Percentiles rank a stretch among this genome's conserved stretches.
These are phyloP conservation scores for Thunnus maccoyii DNA, from an alignment of 2,113 vertebrate species.

Conservation along the genomic window DNA sequence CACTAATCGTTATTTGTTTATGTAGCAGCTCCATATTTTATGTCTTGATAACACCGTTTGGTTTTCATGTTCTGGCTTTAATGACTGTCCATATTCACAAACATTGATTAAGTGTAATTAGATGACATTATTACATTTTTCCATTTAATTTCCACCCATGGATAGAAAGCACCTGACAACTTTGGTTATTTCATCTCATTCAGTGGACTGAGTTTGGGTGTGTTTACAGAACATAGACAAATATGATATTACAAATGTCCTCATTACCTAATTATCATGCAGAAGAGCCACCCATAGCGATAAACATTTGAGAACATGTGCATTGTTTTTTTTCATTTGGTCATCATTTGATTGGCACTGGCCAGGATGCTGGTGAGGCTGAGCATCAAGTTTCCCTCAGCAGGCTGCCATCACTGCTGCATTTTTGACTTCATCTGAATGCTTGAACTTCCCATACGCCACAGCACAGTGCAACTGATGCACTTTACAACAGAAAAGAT, in stretches of 20 bases:
- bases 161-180: not conserved
- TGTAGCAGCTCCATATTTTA: not conserved
- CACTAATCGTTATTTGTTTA: not conserved
- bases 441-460: conserved; percentile 31
- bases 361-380: conserved; percentile 12
- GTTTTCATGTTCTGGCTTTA: not conserved
- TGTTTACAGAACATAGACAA: not conserved
- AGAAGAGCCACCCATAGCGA: conserved; percentile 1
- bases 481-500: conserved; percentile 57
- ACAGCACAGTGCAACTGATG: conserved; percentile 12
- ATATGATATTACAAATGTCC: not conserved
- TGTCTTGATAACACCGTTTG: not conserved
- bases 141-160: not conserved
- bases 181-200: not conserved
- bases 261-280: not conserved
- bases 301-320: not conserved
- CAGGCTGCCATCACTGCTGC: conserved; percentile 24
- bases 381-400: conserved; percentile 25
- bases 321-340: not conserved
- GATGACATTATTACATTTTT: not conserved
- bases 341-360: conserved; percentile 52
- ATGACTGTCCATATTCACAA: not conserved
- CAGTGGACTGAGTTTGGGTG: not conserved
- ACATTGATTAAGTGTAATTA: not conserved
- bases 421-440: conserved; percentile 55